Evolutionary conservation across 2,797 vertebrate species (phyloP), one percentile per base, ranked within the genome.

Genomic region (Etheostoma perlongum): DNA sequence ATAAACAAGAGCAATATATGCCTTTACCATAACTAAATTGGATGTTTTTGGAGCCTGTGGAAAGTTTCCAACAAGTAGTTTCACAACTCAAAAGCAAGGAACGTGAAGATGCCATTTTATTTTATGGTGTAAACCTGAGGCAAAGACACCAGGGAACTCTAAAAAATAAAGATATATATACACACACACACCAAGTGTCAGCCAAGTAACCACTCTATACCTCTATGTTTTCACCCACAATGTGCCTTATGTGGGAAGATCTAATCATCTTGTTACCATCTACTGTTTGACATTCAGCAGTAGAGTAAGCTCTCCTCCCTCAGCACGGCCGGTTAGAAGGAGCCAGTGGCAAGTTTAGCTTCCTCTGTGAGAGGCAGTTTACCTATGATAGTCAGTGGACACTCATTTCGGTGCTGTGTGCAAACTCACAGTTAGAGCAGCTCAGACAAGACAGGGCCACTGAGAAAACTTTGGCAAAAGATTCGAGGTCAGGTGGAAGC

Each of bases 221-320:
- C 30, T 30, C 30, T 30, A 30, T 30, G 30, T 30, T 5, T 30
- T 30, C 15, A 27, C 25, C 36, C 27, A 78, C 4, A 27, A 23
- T 40, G 62, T 40, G 48, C 46, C 40, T 53, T 49, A 52, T 66
- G 23, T 40, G 23, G 2, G 27, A 73, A 59, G 62, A 68, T 67
- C 51, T 70, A 61, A 65, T 63, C 44, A 48, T 49, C 47, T 59
- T 55, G 75, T 72, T 68, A 76, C 58, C 55, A 58, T 47, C 19
- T 61, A n/a, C 33, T 59, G 54, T 68, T 70, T 79, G 74, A 78
- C 85, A 78, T 83, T 75, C 16, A 61, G 59, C 23, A 64, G 44
- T 33, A 44, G 58, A 61, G 16, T 25, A 33, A 21, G 65, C 65
- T 67, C 60, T 16, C 27, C 60, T 25, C 13, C 62, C 69, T 82